These are phyloP conservation scores for Gopherus flavomarginatus DNA, from an alignment of 2,113 vertebrate genomes.

Conservation along the genomic window DNA sequence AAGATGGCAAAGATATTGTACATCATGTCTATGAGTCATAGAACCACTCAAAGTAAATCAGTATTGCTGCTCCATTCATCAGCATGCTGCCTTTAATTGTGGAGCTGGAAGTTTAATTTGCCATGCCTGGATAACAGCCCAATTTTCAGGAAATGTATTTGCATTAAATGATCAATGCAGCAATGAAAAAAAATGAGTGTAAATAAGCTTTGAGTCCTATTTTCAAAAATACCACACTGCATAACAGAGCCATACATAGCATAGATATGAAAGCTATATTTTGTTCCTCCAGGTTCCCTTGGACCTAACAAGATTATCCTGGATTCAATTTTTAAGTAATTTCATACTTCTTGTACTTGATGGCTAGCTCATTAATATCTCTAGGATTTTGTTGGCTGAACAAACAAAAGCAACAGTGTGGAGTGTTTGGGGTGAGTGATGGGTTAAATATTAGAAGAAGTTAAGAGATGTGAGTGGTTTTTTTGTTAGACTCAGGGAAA, in stretches of 20 bases:
- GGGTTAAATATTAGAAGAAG: neutral
- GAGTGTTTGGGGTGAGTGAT: neutral
- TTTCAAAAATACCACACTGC: constrained; percentile 33
- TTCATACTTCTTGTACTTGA: neutral
- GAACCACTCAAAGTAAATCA: constrained; percentile 55
- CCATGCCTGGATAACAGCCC: constrained; percentile 65
- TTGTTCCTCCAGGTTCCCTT: neutral
- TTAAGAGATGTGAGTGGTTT: neutral
- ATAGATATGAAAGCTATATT: neutral
- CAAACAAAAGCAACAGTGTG: neutral
- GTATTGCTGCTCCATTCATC: constrained; percentile 54
- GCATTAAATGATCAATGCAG: constrained; percentile 62
- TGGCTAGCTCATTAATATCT: neutral
- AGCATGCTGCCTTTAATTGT: constrained; percentile 75
- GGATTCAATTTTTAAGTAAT: neutral
- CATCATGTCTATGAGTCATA: constrained; percentile 38
- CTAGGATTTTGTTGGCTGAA: neutral
- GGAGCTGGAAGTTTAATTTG: constrained; percentile 76
- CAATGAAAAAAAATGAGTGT: constrained; percentile 42
- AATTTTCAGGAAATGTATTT: constrained; percentile 69
- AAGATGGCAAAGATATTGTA: constrained; percentile 23
- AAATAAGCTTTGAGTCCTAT: constrained; percentile 40
- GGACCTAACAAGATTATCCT: neutral
- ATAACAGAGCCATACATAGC: neutral
- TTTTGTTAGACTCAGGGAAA: neutral